phyloP scores from a whole-genome alignment of 2,113 vertebrate species.

The Gopherus evgoodei region DNA sequence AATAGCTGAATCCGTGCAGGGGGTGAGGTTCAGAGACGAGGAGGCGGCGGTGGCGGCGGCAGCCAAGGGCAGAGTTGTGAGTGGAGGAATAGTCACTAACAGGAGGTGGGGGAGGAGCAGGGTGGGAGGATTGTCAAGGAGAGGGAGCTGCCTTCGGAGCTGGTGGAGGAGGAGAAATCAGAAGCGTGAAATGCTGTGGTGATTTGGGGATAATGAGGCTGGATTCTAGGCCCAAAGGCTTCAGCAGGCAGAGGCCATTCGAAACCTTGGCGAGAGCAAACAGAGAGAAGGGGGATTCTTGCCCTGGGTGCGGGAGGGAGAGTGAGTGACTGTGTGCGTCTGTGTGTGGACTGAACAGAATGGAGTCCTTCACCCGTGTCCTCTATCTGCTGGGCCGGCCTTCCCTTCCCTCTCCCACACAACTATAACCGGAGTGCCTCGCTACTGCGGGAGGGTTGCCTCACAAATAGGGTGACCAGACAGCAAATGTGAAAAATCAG shows the following conservation, averaged over 20 bases:
- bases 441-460: not conserved
- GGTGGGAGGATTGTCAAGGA: not conserved
- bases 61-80: too few species aligned
- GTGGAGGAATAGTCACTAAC: not conserved
- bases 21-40: not conserved
- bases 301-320: too few species aligned
- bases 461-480: too few species aligned
- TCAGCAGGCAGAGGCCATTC: too few species aligned
- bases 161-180: not conserved
- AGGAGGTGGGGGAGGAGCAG: not conserved
- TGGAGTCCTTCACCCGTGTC: too few species aligned
- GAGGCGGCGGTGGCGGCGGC: fast-evolving
- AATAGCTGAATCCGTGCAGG: not conserved
- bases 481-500: too few species aligned
- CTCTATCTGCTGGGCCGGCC: too few species aligned
- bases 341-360: too few species aligned
- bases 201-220: not conserved
- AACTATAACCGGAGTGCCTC: not conserved
- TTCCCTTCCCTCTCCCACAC: not conserved
- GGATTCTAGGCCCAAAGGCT: not conserved
- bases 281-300: too few species aligned
- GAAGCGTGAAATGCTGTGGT: not conserved
- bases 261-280: too few species aligned
- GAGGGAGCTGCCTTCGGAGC: not conserved
- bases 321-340: too few species aligned